Evolutionary conservation across 2,888 invertebrate genomes (phyloP), one percentile per base, ranked within the genome.

Genomic region (Cyaniris semiargus): DNA sequence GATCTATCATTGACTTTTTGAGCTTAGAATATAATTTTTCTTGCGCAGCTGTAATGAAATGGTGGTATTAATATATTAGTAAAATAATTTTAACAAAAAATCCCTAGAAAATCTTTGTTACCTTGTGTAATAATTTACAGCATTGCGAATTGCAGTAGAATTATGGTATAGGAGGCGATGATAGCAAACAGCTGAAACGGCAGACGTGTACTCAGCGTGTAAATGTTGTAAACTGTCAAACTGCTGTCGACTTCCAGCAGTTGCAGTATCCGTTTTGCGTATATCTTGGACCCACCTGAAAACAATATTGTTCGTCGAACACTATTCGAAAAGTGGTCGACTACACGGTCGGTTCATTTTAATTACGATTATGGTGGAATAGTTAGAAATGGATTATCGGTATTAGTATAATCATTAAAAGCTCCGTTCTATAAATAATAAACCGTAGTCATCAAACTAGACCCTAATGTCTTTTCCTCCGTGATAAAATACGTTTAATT

Each of bases 101-200:
- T 18, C 4, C 18, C 53, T 5, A 18, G 10, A 3, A 44, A 44
- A 44, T 23, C 13, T 58, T 3, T 21, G 4, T 60, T 23, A 60
- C 60, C 60, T 60, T 23, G 18, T 60, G 10, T 58, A 21, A n/a
- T n/a, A n/a, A 3, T 66, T 66, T 53, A 74, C 7, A 74, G 74
- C 74, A 74, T 74, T 7, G 74, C 74, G 76, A 90, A 88, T 79
- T 91, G 90, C 56, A 90, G 77, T 5, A 91, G 81, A 34, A 90
- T 86, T 18, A 90, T 85, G 1, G 89, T 89, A 77, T 91, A 91
- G 31, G 86, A 87, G 13, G 90, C 87, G 1, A 86, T 86, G 23
- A 91, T 81, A 3, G 85, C 86, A 3, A 90, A 78, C 8, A 90
- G 80, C 23, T 85, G 83, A 4, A 90, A 80, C 0, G 87, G 86